A percentile compares a stretch with the other conserved stretches of the same genome.
Conservation (phyloP, 2,888 invertebrate species). For the Chloroclystis v-ata region DNA sequence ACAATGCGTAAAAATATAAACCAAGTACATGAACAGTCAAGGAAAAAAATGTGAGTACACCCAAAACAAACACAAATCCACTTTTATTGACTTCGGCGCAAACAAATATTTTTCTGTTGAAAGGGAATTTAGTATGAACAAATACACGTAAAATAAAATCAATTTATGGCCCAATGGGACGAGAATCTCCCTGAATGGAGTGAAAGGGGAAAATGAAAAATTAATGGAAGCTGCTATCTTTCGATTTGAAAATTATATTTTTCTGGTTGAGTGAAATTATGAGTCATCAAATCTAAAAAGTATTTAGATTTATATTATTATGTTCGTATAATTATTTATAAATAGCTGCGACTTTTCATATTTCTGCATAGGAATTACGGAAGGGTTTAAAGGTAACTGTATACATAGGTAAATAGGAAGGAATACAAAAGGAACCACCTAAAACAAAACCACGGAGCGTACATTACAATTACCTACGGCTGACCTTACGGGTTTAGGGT, state of each 20-base stretch:
- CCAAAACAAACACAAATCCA: constrained; percentile 25
- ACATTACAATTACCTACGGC: constrained; percentile 3
- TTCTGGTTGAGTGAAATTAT: constrained; percentile 36
- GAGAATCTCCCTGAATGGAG: constrained; percentile 37
- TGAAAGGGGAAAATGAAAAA: constrained; percentile 46
- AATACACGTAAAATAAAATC: constrained; percentile 50
- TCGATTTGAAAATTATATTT: constrained; percentile 41
- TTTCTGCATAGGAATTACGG: too few species aligned
- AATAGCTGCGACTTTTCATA: too few species aligned
- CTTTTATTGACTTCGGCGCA: constrained; percentile 28
- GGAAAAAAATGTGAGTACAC: constrained; percentile 17
- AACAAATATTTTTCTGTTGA: constrained; percentile 24
- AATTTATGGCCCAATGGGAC: constrained; percentile 42
- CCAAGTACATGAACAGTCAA: constrained; percentile 9
- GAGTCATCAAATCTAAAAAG: constrained; percentile 34
- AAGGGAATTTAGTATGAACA: constrained; percentile 26
- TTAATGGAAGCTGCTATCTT: constrained; percentile 47
- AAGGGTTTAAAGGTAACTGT: too few species aligned
- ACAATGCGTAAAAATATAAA: too few species aligned
- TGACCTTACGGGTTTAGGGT: constrained; percentile 13
- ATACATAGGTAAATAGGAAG: too few species aligned
- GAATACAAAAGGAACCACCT: constrained; percentile 1
- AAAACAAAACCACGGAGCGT: constrained; percentile 3
- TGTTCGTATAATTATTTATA: too few species aligned
- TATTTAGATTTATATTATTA: too few species aligned